A percentile compares a stretch with the other conserved stretches of the same genome.
These are phyloP conservation scores for Apamea epomidion DNA, from an alignment of 2,888 invertebrate genomes.

Conservation along the genomic window DNA sequence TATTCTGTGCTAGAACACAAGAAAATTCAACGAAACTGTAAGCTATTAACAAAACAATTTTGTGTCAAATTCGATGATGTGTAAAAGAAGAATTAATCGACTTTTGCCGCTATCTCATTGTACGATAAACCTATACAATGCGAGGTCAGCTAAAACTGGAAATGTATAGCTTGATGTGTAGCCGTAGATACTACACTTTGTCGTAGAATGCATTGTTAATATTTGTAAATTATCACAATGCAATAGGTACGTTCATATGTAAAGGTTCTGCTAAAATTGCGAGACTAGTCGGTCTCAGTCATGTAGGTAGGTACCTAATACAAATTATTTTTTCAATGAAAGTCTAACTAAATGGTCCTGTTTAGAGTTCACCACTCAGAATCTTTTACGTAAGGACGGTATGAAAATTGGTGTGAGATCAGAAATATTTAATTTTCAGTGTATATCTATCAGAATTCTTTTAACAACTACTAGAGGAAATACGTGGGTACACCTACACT, in stretches of 20 bases:
- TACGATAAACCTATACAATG: no score
- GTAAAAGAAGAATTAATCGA: not conserved
- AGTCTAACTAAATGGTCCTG: not conserved
- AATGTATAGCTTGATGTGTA: no score
- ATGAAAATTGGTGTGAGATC: not conserved
- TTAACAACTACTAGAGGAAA: not conserved
- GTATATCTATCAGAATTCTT: not conserved
- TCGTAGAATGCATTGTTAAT: not conserved
- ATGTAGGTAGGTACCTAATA: not conserved
- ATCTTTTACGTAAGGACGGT: not conserved
- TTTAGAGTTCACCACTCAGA: not conserved
- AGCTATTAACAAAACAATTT: not conserved
- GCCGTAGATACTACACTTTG: not conserved
- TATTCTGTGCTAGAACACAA: not conserved
- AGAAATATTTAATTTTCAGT: not conserved
- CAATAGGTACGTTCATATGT: not conserved
- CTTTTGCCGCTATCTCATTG: not conserved
- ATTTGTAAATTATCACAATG: not conserved
- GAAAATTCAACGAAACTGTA: not conserved
- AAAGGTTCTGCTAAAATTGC: no score
- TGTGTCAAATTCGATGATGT: not conserved
- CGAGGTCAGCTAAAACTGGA: no score
- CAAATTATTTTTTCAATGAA: not conserved
- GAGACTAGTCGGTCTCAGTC: not conserved
- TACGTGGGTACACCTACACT: not conserved